phyloP scores from a whole-genome alignment of 2,888 invertebrate species.

The Steinernema hermaphroditum region DNA sequence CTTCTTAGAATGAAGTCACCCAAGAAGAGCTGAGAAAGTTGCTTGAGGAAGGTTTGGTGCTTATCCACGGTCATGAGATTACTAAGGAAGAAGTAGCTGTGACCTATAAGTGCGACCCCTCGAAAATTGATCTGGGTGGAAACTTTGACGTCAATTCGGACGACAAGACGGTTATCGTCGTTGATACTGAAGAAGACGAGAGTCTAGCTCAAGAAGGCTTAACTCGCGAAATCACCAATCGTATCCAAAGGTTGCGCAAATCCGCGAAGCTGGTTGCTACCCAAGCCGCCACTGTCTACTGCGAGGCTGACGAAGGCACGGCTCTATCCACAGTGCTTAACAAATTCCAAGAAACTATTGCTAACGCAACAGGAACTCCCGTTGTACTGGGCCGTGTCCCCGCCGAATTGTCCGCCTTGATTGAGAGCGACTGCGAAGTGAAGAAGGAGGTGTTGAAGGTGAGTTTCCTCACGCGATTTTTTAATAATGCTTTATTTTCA shows the following conservation, averaged over 20 bases:
- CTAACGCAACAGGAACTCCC: conserved; percentile 40
- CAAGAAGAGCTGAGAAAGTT: conserved; percentile 80
- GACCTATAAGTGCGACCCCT: conserved; percentile 74
- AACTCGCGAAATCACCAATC: conserved; percentile 90
- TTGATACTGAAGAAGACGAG: conserved; percentile 86
- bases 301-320: conserved; percentile 42
- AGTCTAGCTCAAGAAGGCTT: conserved; percentile 90
- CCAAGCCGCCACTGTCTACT: conserved; percentile 50
- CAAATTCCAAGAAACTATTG: conserved; percentile 33
- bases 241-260: conserved; percentile 92
- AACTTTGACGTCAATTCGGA: conserved; percentile 86
- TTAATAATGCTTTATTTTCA: no score
- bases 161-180: conserved; percentile 74
- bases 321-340: conserved; percentile 30
- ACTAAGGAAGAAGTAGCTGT: conserved; percentile 68
- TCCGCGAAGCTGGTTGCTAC: conserved; percentile 70
- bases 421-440: background rate
- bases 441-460: background rate
- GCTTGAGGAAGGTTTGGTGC: conserved; percentile 75
- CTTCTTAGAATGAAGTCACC: conserved; percentile 71
- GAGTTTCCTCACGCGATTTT: no score
- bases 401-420: background rate
- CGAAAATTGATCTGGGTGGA: conserved; percentile 46
- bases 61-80: conserved; percentile 78
- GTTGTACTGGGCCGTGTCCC: background rate